Evolutionary conservation across 2,113 vertebrate genomes (phyloP).

Genomic region (Excalfactoria chinensis): DNA sequence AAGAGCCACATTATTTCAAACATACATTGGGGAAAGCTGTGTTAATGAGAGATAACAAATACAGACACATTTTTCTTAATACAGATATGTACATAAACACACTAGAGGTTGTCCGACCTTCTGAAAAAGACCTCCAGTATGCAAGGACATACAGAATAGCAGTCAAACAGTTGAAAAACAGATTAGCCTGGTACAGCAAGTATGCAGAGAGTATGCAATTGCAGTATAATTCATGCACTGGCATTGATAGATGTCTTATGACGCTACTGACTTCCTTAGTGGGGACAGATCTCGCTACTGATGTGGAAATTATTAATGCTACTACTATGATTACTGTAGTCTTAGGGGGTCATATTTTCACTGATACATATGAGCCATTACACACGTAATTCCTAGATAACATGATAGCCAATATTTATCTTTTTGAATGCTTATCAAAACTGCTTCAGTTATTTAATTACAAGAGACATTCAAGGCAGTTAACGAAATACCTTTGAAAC

Average conservation of each 20-base stretch:
- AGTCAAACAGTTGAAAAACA: neutral
- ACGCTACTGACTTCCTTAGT: neutral
- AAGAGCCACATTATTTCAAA: neutral
- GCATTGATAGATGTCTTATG: neutral
- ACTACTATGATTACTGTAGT: neutral
- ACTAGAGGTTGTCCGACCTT: neutral
- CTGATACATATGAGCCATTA: neutral
- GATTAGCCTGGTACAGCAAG: neutral
- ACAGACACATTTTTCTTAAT: neutral
- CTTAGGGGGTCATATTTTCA: neutral
- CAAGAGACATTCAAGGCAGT: neutral
- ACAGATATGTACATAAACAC: neutral
- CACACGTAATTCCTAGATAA: neutral
- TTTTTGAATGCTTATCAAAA: neutral
- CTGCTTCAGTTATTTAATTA: neutral
- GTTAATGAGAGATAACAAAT: neutral
- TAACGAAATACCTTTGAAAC: neutral
- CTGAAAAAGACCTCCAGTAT: neutral
- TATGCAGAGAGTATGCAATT: neutral
- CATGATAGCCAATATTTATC: neutral
- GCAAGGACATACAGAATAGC: neutral
- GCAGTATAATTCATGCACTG: neutral
- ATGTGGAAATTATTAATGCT: neutral
- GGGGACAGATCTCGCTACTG: neutral
- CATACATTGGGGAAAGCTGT: neutral